phyloP scores from a whole-genome alignment of 1,140 invertebrate genomes.

The Lucilia cuprina region DNA sequence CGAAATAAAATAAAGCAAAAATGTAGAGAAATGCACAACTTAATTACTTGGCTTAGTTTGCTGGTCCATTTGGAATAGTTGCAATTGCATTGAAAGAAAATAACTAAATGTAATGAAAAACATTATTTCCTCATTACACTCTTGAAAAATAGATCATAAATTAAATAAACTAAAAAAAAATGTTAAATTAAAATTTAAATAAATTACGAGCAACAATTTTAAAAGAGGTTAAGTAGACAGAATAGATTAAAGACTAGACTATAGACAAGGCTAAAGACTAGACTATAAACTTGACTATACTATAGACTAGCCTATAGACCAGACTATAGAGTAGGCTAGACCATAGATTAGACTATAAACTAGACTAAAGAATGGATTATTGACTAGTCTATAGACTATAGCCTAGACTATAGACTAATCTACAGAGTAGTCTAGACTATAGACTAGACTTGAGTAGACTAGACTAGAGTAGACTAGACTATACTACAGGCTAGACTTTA shows the following conservation, averaged over 20 bases:
- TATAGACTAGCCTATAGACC: too few species aligned
- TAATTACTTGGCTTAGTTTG: slow-evolving; percentile 28
- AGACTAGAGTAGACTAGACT: too few species aligned
- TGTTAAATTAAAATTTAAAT: background rate
- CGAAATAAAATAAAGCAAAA: background rate
- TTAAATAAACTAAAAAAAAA: background rate
- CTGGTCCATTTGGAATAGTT: background rate
- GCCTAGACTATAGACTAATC: too few species aligned
- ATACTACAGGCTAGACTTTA: too few species aligned
- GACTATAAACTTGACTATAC: too few species aligned
- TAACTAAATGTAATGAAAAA: background rate
- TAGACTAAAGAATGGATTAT: too few species aligned
- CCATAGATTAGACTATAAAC: too few species aligned
- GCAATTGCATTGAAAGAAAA: background rate
- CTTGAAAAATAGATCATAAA: background rate
- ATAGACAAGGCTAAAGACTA: too few species aligned
- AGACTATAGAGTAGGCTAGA: too few species aligned
- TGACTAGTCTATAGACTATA: too few species aligned
- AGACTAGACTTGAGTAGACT: too few species aligned
- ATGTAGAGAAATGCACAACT: slow-evolving; percentile 12
- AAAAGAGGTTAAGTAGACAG: background rate
- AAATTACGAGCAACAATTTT: background rate
- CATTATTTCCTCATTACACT: background rate
- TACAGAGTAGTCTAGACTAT: too few species aligned
- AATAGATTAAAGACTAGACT: background rate